phyloP scores from a whole-genome alignment of 2,888 invertebrate genomes.

The Orthosia cruda region DNA sequence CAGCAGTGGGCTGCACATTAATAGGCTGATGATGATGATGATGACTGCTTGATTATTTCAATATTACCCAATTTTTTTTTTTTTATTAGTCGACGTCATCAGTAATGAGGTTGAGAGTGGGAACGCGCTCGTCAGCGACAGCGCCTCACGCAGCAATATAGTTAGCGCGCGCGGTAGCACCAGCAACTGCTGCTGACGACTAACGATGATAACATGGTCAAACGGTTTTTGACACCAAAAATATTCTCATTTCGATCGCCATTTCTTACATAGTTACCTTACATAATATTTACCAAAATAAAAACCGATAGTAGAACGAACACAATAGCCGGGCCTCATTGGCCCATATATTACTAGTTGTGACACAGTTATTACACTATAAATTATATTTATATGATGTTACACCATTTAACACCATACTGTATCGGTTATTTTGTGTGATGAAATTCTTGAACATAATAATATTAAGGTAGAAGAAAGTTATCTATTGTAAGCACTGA shows the following conservation, averaged over 20 bases:
- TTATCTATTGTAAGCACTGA: too few species aligned
- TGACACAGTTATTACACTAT: slow-evolving; percentile 66
- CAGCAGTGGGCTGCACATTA: too few species aligned
- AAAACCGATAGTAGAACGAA: slow-evolving; percentile 28
- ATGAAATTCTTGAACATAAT: slow-evolving; percentile 44
- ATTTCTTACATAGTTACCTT: slow-evolving; percentile 11
- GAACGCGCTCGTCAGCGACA: too few species aligned
- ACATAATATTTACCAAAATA: slow-evolving; percentile 50
- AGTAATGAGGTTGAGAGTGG: too few species aligned
- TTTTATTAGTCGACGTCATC: too few species aligned
- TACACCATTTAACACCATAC: slow-evolving; percentile 66
- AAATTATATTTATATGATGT: slow-evolving; percentile 68
- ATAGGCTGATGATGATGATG: too few species aligned
- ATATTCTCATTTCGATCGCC: neutral
- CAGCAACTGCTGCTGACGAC: too few species aligned
- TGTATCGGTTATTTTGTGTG: slow-evolving; percentile 52
- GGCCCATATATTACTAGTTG: slow-evolving; percentile 55
- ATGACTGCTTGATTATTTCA: too few species aligned
- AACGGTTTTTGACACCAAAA: neutral
- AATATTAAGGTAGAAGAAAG: slow-evolving; percentile 22
- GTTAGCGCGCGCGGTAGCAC: too few species aligned
- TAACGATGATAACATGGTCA: neutral
- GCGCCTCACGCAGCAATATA: too few species aligned
- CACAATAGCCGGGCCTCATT: slow-evolving; percentile 52
- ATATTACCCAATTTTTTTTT: too few species aligned